Conservation (phyloP, 2,888 invertebrate species). For the Apodemia zela region DNA sequence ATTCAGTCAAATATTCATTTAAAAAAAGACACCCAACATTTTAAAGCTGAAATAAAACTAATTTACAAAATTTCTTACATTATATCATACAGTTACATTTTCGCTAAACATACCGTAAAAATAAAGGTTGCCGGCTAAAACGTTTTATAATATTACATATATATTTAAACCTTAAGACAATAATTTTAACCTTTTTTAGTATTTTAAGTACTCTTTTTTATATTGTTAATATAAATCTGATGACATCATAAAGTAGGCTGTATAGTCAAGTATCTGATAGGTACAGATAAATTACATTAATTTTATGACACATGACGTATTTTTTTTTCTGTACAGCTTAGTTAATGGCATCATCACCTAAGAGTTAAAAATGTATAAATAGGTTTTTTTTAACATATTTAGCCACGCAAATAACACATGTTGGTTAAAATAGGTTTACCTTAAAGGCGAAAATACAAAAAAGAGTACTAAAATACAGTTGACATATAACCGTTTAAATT, state of each 20-base stretch:
- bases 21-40: conserved; percentile 27
- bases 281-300: background rate
- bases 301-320: too few species aligned
- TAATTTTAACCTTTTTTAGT: background rate
- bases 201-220: background rate
- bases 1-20: conserved; percentile 28
- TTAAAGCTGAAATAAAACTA: conserved; percentile 11
- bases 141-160: background rate
- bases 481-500: background rate
- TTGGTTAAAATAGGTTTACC: background rate
- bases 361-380: background rate
- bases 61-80: background rate
- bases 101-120: background rate
- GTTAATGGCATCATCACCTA: background rate
- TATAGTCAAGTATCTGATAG: background rate
- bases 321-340: background rate
- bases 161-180: too few species aligned
- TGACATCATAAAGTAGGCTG: background rate
- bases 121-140: background rate
- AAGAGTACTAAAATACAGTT: background rate
- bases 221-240: background rate
- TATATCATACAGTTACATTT: background rate
- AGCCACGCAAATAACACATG: background rate
- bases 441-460: background rate
- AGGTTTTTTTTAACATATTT: background rate